Percentiles rank a stretch among this genome's conserved stretches.
Conservation (phyloP, 2,113 vertebrate species). For the Lagopus muta region DNA sequence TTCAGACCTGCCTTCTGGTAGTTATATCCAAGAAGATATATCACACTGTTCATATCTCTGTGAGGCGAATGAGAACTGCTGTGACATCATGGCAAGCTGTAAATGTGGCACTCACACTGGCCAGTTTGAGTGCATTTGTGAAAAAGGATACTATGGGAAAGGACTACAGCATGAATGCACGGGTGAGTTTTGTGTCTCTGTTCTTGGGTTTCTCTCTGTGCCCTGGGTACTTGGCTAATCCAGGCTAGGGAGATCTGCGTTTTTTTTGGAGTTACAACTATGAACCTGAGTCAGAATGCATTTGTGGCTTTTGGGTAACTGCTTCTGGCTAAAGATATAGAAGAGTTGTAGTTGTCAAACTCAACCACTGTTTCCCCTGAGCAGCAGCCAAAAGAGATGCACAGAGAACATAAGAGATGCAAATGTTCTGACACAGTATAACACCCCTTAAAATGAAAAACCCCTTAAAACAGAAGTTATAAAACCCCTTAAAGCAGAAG, state of each 20-base stretch:
- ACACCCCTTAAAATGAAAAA: not conserved
- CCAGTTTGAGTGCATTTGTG: constrained; percentile 97
- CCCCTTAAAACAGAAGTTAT: too few species aligned
- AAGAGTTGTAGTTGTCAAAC: not conserved
- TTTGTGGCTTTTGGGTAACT: not conserved
- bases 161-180: constrained; percentile 93
- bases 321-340: not conserved
- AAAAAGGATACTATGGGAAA: constrained; percentile 95
- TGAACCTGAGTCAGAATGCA: not conserved
- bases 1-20: constrained; percentile 93
- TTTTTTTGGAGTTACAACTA: not conserved
- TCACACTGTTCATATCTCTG: constrained; percentile 90
- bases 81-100: constrained; percentile 96
- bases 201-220: not conserved
- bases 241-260: not conserved
- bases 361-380: not conserved
- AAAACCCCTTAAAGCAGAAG: too few species aligned
- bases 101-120: constrained; percentile 96
- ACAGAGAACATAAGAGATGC: not conserved
- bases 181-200: constrained; percentile 77
- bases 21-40: constrained; percentile 94
- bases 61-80: constrained; percentile 88
- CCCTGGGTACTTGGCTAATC: not conserved
- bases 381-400: not conserved
- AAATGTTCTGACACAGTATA: not conserved